Conservation (phyloP, 2,888 invertebrate species). For the Tetranychus piercei region DNA sequence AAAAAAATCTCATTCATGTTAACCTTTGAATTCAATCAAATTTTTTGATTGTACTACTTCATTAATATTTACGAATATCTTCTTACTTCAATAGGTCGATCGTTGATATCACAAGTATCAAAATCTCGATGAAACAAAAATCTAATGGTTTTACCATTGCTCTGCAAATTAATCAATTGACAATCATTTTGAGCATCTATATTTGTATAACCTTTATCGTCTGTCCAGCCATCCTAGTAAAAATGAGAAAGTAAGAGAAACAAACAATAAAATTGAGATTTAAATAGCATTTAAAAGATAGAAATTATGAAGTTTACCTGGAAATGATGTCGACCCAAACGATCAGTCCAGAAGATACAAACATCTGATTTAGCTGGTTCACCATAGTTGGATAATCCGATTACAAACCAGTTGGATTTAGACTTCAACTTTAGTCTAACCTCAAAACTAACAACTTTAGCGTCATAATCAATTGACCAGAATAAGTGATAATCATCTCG, state of each 20-base stretch:
- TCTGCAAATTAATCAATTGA: slow-evolving; percentile 38
- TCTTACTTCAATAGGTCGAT: slow-evolving; percentile 54
- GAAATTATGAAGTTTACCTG: slow-evolving; percentile 31
- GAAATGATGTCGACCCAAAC: slow-evolving; percentile 42
- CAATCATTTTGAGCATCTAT: slow-evolving; percentile 55
- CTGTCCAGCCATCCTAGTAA: slow-evolving; percentile 51
- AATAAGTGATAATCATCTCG: slow-evolving; percentile 29
- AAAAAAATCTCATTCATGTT: neutral
- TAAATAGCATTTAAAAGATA: neutral
- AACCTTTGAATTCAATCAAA: neutral
- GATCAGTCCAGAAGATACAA: slow-evolving; percentile 58
- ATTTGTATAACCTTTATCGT: slow-evolving; percentile 45
- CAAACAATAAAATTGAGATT: slow-evolving; percentile 7
- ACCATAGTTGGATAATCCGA: slow-evolving; percentile 71
- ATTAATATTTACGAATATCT: too few species aligned
- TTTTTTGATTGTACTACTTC: neutral
- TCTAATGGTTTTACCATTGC: slow-evolving; percentile 42
- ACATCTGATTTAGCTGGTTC: slow-evolving; percentile 53
- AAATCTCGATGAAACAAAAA: slow-evolving; percentile 58
- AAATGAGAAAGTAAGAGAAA: slow-evolving; percentile 24
- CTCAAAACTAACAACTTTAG: slow-evolving; percentile 31
- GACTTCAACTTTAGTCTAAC: slow-evolving; percentile 30
- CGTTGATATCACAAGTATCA: slow-evolving; percentile 57
- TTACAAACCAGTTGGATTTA: slow-evolving; percentile 47
- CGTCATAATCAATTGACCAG: slow-evolving; percentile 38